These are phyloP conservation scores for Rhaphigaster nebulosa DNA, from an alignment of 2,888 invertebrate species.

Conservation along the genomic window DNA sequence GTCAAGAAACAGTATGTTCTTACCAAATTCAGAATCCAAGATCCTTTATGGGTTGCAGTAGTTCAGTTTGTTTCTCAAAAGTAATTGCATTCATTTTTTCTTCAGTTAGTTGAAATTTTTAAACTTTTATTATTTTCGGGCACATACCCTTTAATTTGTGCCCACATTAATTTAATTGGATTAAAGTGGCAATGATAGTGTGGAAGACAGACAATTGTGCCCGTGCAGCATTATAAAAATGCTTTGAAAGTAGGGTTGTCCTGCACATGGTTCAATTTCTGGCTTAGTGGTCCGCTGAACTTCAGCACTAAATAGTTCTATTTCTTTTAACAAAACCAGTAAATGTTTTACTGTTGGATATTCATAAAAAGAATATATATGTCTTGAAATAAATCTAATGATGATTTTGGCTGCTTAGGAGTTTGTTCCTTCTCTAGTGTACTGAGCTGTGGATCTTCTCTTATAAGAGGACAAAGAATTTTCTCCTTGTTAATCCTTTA, in stretches of 20 bases:
- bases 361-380: not conserved
- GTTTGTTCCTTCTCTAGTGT: not conserved
- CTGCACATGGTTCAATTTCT: too few relatives aligned
- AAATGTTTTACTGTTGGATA: not conserved
- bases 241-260: too few relatives aligned
- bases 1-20: too few relatives aligned
- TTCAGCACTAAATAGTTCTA: not conserved
- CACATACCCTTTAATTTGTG: not conserved
- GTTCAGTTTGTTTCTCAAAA: too few relatives aligned
- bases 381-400: not conserved
- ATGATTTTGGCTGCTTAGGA: not conserved
- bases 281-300: too few relatives aligned
- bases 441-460: not conserved
- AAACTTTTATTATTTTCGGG: not conserved
- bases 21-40: too few relatives aligned
- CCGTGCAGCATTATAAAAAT: too few relatives aligned
- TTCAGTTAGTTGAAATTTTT: not conserved
- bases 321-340: not conserved
- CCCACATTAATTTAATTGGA: not conserved
- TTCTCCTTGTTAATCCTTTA: too few relatives aligned
- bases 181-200: conserved; percentile 3
- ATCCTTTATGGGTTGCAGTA: too few relatives aligned
- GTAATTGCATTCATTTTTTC: not conserved
- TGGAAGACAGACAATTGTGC: not conserved
- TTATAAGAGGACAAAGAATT: too few relatives aligned